These are phyloP conservation scores for Vultur gryphus DNA, from an alignment of 2,797 vertebrate species.

Conservation along the genomic window DNA sequence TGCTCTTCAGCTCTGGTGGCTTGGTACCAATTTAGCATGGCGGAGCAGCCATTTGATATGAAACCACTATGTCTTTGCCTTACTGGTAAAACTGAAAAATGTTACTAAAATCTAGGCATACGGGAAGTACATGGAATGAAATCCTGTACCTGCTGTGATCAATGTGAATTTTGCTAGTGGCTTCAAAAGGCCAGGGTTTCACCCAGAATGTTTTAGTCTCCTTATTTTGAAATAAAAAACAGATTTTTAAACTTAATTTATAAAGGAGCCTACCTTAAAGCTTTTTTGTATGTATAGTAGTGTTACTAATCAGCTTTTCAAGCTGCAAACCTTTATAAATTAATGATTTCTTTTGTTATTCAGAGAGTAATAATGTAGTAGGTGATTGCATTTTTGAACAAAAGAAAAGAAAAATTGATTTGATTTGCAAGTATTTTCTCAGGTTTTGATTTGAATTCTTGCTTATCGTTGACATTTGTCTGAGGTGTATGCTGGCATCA, in stretches of 20 bases:
- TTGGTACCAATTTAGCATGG: neutral
- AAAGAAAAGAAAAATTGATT: neutral
- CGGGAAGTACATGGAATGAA: neutral
- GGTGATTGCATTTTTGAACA: neutral
- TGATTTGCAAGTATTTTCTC: neutral
- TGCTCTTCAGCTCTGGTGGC: neutral
- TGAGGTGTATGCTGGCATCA: neutral
- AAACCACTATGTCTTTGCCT: neutral
- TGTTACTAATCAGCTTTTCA: neutral
- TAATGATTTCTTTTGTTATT: neutral
- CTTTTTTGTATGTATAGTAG: neutral
- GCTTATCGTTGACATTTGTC: neutral
- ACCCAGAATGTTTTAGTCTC: neutral
- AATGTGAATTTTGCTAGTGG: neutral
- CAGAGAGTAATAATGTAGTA: neutral
- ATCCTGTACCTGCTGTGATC: neutral
- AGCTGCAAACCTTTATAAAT: neutral
- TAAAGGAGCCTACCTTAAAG: neutral
- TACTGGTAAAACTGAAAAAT: neutral
- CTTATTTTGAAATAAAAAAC: neutral
- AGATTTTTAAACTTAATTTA: neutral
- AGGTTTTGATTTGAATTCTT: neutral
- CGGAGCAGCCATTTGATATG: neutral
- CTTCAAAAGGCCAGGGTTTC: neutral
- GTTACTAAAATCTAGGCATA: neutral